Evolutionary conservation across 2,797 vertebrate genomes (phyloP).

Genomic region (Hippocampus kuda): DNA sequence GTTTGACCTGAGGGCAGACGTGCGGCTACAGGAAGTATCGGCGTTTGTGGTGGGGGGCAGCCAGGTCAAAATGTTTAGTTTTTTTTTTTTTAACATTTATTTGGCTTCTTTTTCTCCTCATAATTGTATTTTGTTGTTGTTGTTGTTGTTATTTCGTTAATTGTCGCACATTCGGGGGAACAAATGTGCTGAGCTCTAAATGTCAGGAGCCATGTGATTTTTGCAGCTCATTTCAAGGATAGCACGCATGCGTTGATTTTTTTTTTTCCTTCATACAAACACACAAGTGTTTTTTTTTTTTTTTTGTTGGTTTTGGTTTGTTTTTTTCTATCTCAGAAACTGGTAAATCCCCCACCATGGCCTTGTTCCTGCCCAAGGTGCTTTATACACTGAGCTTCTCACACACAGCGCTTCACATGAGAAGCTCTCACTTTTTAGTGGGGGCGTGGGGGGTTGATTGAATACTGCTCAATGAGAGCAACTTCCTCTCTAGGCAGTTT

Average conservation of each 20-base stretch:
- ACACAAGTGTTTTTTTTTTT: not conserved
- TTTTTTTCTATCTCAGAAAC: not conserved
- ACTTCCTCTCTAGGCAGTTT: too few species aligned
- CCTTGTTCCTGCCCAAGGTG: not conserved
- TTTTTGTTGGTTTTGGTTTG: too few species aligned
- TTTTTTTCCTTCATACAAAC: not conserved
- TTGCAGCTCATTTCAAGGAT: not conserved
- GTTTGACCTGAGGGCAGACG: conserved; percentile 36
- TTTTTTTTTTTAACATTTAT: too few species aligned
- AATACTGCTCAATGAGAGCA: not conserved
- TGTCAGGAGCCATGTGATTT: not conserved
- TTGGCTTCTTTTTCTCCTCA: too few species aligned
- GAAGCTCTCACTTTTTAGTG: not conserved
- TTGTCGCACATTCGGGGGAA: not conserved
- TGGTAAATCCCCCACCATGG: not conserved
- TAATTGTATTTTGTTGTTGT: not conserved
- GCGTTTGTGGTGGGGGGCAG: conserved; percentile 22
- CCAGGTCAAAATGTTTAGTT: conserved; percentile 21
- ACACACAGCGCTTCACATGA: not conserved
- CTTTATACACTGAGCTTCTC: not conserved
- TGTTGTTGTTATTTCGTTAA: not conserved
- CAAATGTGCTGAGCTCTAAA: not conserved
- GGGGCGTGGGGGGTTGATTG: not conserved
- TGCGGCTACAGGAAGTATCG: conserved; percentile 44
- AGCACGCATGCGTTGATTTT: not conserved